Conservation (phyloP, 2,888 invertebrate species). For the Nyleta sp. region DNA sequence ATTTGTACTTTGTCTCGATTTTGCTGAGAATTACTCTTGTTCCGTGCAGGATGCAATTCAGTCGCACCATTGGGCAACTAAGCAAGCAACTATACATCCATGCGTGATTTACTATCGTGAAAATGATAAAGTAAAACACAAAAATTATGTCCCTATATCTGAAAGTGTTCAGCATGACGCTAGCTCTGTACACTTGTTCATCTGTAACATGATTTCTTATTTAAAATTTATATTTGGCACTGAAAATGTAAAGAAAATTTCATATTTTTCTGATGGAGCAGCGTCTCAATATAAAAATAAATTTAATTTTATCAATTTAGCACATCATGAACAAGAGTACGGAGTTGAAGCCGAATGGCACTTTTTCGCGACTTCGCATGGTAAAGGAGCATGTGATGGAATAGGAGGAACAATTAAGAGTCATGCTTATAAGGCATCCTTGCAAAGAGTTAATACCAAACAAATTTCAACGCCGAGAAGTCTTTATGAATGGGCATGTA, state of each 20-base stretch:
- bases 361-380: slow-evolving; percentile 46
- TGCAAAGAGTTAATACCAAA: slow-evolving; percentile 22
- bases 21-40: slow-evolving; percentile 24
- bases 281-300: slow-evolving; percentile 11
- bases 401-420: slow-evolving; percentile 39
- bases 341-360: slow-evolving; percentile 37
- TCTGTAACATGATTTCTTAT: not conserved
- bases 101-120: slow-evolving; percentile 22
- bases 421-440: slow-evolving; percentile 24
- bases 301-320: slow-evolving; percentile 20
- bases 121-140: slow-evolving; percentile 11
- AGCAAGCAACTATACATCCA: slow-evolving; percentile 30
- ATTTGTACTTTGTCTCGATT: slow-evolving; percentile 8
- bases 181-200: slow-evolving; percentile 19
- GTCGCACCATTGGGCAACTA: slow-evolving; percentile 22
- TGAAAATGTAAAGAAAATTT: not conserved
- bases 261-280: slow-evolving; percentile 9
- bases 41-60: slow-evolving; percentile 24
- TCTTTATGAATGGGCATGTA: slow-evolving; percentile 26
- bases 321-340: slow-evolving; percentile 41
- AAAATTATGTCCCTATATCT: slow-evolving; percentile 9
- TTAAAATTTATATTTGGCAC: slow-evolving; percentile 9
- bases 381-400: slow-evolving; percentile 46
- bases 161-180: slow-evolving; percentile 9
- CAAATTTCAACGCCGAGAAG: slow-evolving; percentile 21